These are phyloP conservation scores for Zygothrica quintamaculata DNA, from an alignment of 2,888 invertebrate species.

Conservation along the genomic window DNA sequence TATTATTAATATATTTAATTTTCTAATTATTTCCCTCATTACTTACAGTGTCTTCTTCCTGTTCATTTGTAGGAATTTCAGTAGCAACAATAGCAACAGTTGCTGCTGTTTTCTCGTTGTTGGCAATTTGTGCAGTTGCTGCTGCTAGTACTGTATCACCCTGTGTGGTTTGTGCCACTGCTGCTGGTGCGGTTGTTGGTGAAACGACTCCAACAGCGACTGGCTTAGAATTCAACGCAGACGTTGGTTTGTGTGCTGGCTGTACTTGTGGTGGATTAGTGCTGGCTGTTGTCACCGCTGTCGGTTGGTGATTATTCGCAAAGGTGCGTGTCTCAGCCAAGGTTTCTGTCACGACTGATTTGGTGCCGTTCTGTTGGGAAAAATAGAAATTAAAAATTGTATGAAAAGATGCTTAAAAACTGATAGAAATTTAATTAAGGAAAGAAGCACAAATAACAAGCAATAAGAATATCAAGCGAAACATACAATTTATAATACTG, in stretches of 20 bases:
- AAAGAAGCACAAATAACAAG: conserved; percentile 4
- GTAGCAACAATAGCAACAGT: conserved; percentile 33
- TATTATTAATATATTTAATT: neutral
- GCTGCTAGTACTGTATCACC: conserved; percentile 52
- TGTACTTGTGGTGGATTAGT: conserved; percentile 37
- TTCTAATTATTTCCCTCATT: neutral
- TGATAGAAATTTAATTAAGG: conserved; percentile 15
- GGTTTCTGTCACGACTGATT: conserved; percentile 64
- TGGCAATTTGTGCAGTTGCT: conserved; percentile 10
- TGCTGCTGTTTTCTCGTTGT: conserved; percentile 33
- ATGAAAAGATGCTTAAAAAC: conserved; percentile 1
- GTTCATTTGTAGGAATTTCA: conserved; percentile 87
- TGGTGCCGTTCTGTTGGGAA: conserved; percentile 62
- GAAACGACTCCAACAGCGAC: conserved; percentile 40
- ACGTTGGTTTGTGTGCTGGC: conserved; percentile 58
- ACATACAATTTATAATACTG: too few relatives aligned
- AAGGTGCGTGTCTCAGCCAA: conserved; percentile 55
- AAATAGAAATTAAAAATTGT: conserved; percentile 9
- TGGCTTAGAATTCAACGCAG: conserved; percentile 60
- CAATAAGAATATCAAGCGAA: conserved; percentile 2
- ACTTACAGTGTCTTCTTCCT: conserved; percentile 88
- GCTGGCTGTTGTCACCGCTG: conserved; percentile 55
- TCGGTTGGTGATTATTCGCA: conserved; percentile 59
- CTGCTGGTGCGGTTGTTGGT: conserved; percentile 57
- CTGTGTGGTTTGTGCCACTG: conserved; percentile 61